phyloP scores from a whole-genome alignment of 2,797 vertebrate species.

The Halcyon smyrnensis region DNA sequence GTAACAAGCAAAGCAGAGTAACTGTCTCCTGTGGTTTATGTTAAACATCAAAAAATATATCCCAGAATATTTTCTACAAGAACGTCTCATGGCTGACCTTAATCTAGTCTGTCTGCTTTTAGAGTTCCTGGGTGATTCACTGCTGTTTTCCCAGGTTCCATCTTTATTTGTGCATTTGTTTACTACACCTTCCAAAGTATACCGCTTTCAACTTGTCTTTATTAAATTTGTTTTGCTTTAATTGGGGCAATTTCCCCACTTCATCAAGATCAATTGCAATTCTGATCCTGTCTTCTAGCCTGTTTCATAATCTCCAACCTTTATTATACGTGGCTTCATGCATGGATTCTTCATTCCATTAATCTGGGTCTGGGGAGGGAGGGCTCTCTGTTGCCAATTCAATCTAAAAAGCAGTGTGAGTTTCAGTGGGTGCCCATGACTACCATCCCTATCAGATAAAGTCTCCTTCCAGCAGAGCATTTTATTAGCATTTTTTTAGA shows the following conservation, averaged over 20 bases:
- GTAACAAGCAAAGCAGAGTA: not conserved
- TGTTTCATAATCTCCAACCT: not conserved
- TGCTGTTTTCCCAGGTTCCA: not conserved
- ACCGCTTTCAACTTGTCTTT: not conserved
- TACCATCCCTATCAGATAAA: slow-evolving; percentile 22
- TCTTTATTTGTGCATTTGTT: not conserved
- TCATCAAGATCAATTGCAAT: slow-evolving; percentile 5
- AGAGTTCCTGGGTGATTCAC: not conserved
- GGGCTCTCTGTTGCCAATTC: slow-evolving; percentile 28
- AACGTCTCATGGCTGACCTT: not conserved
- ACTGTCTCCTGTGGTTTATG: not conserved
- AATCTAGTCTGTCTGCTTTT: not conserved
- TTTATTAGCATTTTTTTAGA: slow-evolving; percentile 49
- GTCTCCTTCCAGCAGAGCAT: not conserved
- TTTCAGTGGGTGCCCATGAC: slow-evolving; percentile 28
- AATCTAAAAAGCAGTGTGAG: slow-evolving; percentile 44
- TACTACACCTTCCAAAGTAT: not conserved
- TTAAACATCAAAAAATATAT: not conserved
- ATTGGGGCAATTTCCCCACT: slow-evolving; percentile 20
- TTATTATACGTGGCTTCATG: slow-evolving; percentile 11
- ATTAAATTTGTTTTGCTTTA: slow-evolving; percentile 23
- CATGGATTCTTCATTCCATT: slow-evolving; percentile 42
- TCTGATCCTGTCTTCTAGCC: slow-evolving; percentile 2
- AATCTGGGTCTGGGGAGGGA: not conserved
- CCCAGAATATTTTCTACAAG: not conserved